Conservation (phyloP, 2,113 vertebrate genomes). For the Apodemus speciosus region DNA sequence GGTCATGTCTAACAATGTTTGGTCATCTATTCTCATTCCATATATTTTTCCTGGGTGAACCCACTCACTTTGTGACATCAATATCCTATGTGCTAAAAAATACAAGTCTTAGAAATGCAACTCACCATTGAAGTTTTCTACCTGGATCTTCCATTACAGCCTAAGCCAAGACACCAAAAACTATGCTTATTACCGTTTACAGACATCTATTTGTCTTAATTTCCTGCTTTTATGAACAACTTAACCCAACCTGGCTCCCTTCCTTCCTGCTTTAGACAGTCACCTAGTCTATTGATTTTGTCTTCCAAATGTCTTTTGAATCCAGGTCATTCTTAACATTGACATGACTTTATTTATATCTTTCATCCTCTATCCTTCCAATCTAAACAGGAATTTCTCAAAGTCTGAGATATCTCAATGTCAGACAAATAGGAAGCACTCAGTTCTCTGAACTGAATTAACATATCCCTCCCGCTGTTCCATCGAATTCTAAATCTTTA, state of each 20-base stretch:
- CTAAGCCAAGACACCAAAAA: background rate
- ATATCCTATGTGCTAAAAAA: background rate
- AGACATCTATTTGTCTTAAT: background rate
- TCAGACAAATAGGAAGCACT: background rate
- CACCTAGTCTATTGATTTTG: background rate
- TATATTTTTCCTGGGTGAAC: background rate
- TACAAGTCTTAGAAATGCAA: background rate
- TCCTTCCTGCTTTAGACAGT: background rate
- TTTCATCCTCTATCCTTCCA: background rate
- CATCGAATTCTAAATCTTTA: background rate
- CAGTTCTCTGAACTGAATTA: background rate
- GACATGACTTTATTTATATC: background rate
- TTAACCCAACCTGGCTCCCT: background rate
- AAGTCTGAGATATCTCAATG: background rate
- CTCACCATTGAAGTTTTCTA: background rate
- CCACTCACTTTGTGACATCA: background rate
- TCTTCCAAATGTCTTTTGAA: background rate
- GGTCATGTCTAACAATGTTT: background rate
- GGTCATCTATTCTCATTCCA: background rate
- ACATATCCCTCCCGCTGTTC: background rate
- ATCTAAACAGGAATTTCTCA: background rate
- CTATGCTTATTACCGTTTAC: background rate
- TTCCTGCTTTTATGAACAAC: background rate
- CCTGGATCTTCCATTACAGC: background rate
- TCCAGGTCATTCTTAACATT: background rate